These are phyloP conservation scores for Boloria euphrosyne DNA, from an alignment of 2,888 invertebrate genomes.

Conservation along the genomic window DNA sequence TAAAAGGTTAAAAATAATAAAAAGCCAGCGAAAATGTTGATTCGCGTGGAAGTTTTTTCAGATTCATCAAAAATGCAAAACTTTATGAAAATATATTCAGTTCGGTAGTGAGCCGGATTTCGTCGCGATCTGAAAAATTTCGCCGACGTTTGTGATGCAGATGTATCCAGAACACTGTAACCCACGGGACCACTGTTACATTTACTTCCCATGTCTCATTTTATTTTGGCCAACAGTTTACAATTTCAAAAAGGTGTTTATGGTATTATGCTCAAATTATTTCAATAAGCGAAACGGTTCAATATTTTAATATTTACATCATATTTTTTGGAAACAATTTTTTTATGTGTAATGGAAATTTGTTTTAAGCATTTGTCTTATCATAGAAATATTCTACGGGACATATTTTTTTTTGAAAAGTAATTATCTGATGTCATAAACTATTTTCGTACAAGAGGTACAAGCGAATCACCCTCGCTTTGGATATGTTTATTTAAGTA, in stretches of 20 bases:
- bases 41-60: slow-evolving; percentile 29
- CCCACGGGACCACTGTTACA: slow-evolving; percentile 25
- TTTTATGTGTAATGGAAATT: not conserved
- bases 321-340: not conserved
- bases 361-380: too few relatives aligned
- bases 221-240: slow-evolving; percentile 18
- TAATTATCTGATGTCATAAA: too few relatives aligned
- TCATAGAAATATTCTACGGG: too few relatives aligned
- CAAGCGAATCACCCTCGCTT: too few relatives aligned
- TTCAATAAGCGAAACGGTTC: not conserved
- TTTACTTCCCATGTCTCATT: slow-evolving; percentile 11
- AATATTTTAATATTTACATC: too few relatives aligned
- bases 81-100: slow-evolving; percentile 75
- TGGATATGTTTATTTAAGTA: too few relatives aligned
- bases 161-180: slow-evolving; percentile 24
- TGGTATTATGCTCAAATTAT: not conserved
- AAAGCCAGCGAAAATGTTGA: slow-evolving; percentile 24
- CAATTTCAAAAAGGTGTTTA: not conserved
- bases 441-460: too few relatives aligned
- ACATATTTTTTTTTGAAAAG: too few relatives aligned
- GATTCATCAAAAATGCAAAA: slow-evolving; percentile 73
- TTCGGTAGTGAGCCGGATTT: slow-evolving; percentile 45
- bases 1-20: slow-evolving; percentile 9
- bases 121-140: slow-evolving; percentile 29
- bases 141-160: slow-evolving; percentile 35